Conservation (phyloP, 1,140 invertebrate genomes). For the Diorhabda sublineata region DNA sequence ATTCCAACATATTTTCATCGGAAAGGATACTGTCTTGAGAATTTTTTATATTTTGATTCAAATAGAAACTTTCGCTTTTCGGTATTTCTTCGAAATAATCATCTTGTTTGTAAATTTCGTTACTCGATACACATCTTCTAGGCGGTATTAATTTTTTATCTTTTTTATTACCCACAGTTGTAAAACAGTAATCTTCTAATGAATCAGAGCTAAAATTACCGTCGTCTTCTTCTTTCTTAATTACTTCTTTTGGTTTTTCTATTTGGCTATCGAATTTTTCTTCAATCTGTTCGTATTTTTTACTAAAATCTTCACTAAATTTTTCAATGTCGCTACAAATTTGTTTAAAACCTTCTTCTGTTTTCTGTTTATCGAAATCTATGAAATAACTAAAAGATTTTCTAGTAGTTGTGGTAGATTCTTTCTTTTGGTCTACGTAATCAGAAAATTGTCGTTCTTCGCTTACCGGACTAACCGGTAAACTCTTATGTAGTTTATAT, state of each 20-base stretch:
- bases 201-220: slow-evolving; percentile 74
- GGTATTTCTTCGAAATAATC: slow-evolving; percentile 40
- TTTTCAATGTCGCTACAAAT: slow-evolving; percentile 46
- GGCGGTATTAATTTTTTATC: slow-evolving; percentile 52
- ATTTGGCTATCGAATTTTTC: slow-evolving; percentile 27
- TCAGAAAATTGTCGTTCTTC: slow-evolving; percentile 63
- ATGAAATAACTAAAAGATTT: slow-evolving; percentile 56
- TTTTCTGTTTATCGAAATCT: slow-evolving; percentile 50
- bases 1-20: slow-evolving; percentile 59
- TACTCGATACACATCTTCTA: slow-evolving; percentile 67
- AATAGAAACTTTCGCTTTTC: slow-evolving; percentile 59
- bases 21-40: slow-evolving; percentile 75
- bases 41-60: slow-evolving; percentile 55
- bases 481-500: slow-evolving; percentile 64
- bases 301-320: slow-evolving; percentile 45
- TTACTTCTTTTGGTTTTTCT: slow-evolving; percentile 7
- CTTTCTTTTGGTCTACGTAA: slow-evolving; percentile 39
- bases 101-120: slow-evolving; percentile 62
- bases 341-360: slow-evolving; percentile 52
- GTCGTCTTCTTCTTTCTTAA: slow-evolving; percentile 49
- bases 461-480: slow-evolving; percentile 63
- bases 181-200: slow-evolving; percentile 63
- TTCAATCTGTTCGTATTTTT: slow-evolving; percentile 40
- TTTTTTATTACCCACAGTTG: slow-evolving; percentile 54
- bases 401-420: slow-evolving; percentile 27